These are phyloP conservation scores for Parus major DNA, from an alignment of 2,113 vertebrate genomes.

Conservation along the genomic window DNA sequence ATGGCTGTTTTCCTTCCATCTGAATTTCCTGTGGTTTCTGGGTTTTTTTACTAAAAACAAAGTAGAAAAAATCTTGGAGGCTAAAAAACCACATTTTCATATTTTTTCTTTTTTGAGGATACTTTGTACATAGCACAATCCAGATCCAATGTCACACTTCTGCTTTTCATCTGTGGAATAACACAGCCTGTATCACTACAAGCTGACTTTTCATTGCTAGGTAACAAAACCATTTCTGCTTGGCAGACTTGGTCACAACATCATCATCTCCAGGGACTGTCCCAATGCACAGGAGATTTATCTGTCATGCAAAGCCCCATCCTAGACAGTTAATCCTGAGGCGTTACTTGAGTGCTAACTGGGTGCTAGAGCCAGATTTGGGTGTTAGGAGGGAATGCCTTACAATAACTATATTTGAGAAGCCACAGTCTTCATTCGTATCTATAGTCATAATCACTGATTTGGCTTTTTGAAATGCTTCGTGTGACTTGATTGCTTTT, in stretches of 20 bases:
- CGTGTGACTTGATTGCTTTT: background rate
- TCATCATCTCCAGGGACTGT: too few relatives aligned
- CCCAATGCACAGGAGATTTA: fast-evolving
- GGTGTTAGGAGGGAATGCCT: background rate
- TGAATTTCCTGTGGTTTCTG: background rate
- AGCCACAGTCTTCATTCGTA: background rate
- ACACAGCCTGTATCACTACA: background rate
- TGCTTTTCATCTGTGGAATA: background rate
- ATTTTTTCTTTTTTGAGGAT: background rate
- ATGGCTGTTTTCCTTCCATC: background rate
- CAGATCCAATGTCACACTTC: background rate
- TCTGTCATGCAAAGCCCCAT: background rate
- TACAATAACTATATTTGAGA: background rate
- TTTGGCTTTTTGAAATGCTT: background rate
- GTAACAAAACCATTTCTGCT: background rate
- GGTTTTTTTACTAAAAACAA: background rate
- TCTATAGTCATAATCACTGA: background rate
- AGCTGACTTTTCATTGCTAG: background rate
- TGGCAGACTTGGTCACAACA: background rate
- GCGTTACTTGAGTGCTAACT: background rate
- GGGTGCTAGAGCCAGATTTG: background rate
- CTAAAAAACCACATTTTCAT: background rate
- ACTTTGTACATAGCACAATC: background rate
- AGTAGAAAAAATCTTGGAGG: background rate
- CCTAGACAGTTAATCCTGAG: background rate